These are phyloP conservation scores for Lamellibrachia luymesi DNA, from an alignment of 1,140 invertebrate genomes.

Conservation along the genomic window DNA sequence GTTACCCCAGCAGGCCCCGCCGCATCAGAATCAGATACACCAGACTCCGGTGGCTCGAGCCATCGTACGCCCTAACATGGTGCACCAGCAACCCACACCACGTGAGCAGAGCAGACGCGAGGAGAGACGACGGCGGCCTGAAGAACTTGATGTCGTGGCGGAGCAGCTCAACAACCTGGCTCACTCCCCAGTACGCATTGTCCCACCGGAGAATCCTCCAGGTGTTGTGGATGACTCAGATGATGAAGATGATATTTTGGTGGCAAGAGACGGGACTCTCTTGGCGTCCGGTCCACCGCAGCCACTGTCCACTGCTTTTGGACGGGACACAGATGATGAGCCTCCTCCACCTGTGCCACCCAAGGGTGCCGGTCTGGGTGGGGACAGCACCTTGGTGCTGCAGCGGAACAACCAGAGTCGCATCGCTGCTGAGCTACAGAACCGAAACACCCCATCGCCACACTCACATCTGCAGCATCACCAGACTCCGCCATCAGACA, in stretches of 20 bases:
- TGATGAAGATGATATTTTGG: constrained; percentile 40
- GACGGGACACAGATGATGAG: not conserved
- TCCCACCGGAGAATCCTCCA: constrained; percentile 34
- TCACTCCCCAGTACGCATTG: constrained; percentile 54
- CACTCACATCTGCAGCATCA: constrained; percentile 18
- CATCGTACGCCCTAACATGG: not conserved
- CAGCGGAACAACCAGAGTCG: not conserved
- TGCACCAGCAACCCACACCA: not conserved
- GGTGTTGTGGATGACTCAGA: constrained; percentile 49
- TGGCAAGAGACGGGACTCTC: constrained; percentile 86
- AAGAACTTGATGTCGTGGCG: constrained; percentile 90
- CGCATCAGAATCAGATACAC: constrained; percentile 7
- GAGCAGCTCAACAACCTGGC: constrained; percentile 90
- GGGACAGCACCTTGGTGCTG: not conserved
- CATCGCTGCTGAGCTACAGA: not conserved
- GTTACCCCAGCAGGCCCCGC: constrained; percentile 5
- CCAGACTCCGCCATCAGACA: not conserved
- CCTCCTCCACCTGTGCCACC: not conserved
- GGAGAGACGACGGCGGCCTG: constrained; percentile 29
- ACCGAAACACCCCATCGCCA: too few species aligned
- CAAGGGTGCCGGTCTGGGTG: not conserved
- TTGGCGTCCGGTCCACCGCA: constrained; percentile 94
- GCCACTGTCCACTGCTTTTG: constrained; percentile 69
- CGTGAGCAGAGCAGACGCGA: not conserved
- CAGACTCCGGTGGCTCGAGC: not conserved